Conservation (phyloP, 2,888 invertebrate genomes). For the Dysmachus trigonus region DNA sequence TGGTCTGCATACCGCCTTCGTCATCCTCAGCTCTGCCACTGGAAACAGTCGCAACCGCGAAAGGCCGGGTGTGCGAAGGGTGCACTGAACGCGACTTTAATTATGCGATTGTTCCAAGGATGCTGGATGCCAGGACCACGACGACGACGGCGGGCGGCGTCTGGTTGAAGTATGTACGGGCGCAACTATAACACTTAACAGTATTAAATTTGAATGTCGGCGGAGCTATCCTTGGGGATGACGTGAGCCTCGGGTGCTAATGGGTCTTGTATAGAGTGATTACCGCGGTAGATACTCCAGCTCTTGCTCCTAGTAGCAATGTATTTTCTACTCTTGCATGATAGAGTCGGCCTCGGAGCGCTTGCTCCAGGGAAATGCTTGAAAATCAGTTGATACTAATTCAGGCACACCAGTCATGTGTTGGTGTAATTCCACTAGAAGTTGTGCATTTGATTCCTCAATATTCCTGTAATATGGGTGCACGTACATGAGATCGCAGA, state of each 20-base stretch:
- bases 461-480: constrained; percentile 36
- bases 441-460: background rate
- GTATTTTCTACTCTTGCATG: background rate
- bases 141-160: background rate
- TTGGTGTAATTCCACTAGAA: background rate
- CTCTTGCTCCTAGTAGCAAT: background rate
- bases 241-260: constrained; percentile 30
- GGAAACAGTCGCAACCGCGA: constrained; percentile 35
- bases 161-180: constrained; percentile 23
- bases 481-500: constrained; percentile 46
- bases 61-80: constrained; percentile 14
- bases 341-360: background rate
- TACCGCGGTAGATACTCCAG: constrained; percentile 2
- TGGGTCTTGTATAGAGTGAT: constrained; percentile 41
- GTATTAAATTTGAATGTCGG: constrained; percentile 42
- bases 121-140: background rate
- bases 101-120: constrained; percentile 40
- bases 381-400: constrained; percentile 11
- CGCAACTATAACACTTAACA: constrained; percentile 38
- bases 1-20: background rate
- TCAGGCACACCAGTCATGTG: background rate
- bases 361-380: background rate
- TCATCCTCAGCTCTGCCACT: constrained; percentile 14
- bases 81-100: constrained; percentile 39
- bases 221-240: constrained; percentile 15